Base-by-base conservation (phyloP, 2,113 vertebrate genomes). In the Bujurquina vittata region DNA sequence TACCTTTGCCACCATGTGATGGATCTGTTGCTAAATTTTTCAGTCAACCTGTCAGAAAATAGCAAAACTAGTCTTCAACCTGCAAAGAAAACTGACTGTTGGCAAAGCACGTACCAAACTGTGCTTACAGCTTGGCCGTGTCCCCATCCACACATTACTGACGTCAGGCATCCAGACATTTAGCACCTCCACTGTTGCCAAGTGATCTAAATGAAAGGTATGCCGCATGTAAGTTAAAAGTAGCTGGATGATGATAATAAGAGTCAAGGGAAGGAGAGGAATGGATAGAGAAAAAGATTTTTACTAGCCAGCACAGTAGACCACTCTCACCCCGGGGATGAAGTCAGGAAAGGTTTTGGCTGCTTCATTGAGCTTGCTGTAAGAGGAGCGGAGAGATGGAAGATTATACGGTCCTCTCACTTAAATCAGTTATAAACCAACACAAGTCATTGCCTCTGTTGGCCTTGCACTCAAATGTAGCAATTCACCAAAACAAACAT, bases 161-260 rank as follows among this genome's bases (percentile, higher is more conserved):
- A 63, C 78, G 67, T 14, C 22, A 63, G 23, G 31, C 52, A 62
- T 82, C 61, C 60, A 11, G n/a, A 59, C 43, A 31, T 69, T 79
- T 74, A 43, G 52, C 58, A 77, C 12, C 4, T 23, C 31, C 20
- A 10, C 74, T 20, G 3, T 40, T 79, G 63, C 56, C 55, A 80
- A 40, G 77, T 17, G 73, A 52, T 69, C 14, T 18, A 72, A 33
- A 77, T 73, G 79, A 86, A 80, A 88, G 22, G 31, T 61, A 54
- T 56, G 83, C 62, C 60, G 10, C 22, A 43, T 79, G 75, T 81
- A 79, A 85, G 73, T 83, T 74, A 91, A 63, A 73, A 43, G 62
- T 84, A 84, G 76, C 77, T 58, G 61, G 77, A 22, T 91, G 89
- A 93, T 92, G 82, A 78, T 85, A 89, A 83, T 94, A 90, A 85